Evolutionary conservation across 2,797 vertebrate species (phyloP), one percentile per base, ranked within the genome.

Genomic region (Myiotriccus ornatus): DNA sequence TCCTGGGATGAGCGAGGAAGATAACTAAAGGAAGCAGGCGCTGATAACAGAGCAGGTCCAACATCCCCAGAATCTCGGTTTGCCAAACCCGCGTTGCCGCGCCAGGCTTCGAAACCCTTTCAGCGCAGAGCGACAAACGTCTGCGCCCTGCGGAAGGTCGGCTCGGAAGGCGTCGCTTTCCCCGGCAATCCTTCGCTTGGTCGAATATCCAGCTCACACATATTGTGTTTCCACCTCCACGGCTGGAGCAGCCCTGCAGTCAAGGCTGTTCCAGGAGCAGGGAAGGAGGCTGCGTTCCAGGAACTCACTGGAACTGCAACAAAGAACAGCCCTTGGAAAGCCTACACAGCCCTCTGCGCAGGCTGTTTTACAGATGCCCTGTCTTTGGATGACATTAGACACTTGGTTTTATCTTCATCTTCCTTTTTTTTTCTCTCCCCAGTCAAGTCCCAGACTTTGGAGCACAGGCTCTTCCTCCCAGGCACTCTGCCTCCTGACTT

Each of bases 281-380:
- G 94, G 95, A 97, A 96, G 89, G 85, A 93, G 96, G 96, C 96
- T 96, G 71, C 11, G 94, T 94, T 94, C 96, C 96, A 97, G 95
- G 95, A 96, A 95, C 96, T 95, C 81, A 88, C 89, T 93, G 96
- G 97, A 97, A 97, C 90, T 69, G 94, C 90, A 97, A 97, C 94
- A 97, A 97, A 98, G 97, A 63, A 63, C 92, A 96, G 87, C 78
- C 91, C 84, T 96, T 97, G 96, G 97, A 97, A 95, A 96, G 89
- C 35, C 94, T 92, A 65, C 93, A 88, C 85, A 95, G 95, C 71
- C 63, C 95, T 88, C 21, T 87, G 91, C 89, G 83, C 89, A 93
- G 94, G 62, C 87, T 96, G 94, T 88, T 96, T 87, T 90, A 94
- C 93, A 96, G 94, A 97, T 97, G 95, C 95, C 95, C 92, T 3